Percentiles rank a stretch among this genome's conserved stretches.
These are phyloP conservation scores for Machimus rusticus DNA, from an alignment of 2,888 invertebrate species.

Conservation along the genomic window DNA sequence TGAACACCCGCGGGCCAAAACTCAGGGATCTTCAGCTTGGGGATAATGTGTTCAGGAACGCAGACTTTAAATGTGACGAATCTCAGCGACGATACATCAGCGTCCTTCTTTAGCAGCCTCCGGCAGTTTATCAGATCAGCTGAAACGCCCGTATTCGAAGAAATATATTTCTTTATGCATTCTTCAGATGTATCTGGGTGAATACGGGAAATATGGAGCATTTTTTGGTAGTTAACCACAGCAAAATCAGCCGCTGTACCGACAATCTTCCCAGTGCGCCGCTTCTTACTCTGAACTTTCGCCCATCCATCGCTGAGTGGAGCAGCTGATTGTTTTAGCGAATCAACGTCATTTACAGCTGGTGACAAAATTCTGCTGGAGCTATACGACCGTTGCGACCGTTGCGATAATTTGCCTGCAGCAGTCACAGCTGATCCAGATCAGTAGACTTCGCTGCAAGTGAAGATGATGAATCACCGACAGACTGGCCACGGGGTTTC, in stretches of 20 bases:
- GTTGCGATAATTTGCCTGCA: background rate
- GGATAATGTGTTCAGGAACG: background rate
- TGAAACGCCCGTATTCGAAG: background rate
- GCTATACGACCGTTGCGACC: background rate
- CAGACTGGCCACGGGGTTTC: background rate
- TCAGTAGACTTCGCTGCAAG: background rate
- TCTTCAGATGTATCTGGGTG: background rate
- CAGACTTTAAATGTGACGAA: background rate
- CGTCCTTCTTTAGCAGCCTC: background rate
- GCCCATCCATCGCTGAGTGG: background rate
- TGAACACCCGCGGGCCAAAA: background rate
- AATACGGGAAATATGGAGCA: background rate
- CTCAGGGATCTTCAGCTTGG: background rate
- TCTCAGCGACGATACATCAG: background rate
- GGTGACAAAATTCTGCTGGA: background rate
- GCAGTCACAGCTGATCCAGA: background rate
- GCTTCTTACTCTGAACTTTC: background rate
- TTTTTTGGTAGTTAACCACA: background rate
- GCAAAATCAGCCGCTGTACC: background rate
- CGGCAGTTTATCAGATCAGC: background rate
- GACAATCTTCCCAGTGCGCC: no score
- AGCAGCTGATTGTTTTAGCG: background rate
- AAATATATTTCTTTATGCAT: background rate
- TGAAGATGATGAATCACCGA: background rate
- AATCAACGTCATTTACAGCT: background rate